Base-by-base conservation (phyloP, 2,797 vertebrate genomes). In the Acrossocheilus fasciatus region DNA sequence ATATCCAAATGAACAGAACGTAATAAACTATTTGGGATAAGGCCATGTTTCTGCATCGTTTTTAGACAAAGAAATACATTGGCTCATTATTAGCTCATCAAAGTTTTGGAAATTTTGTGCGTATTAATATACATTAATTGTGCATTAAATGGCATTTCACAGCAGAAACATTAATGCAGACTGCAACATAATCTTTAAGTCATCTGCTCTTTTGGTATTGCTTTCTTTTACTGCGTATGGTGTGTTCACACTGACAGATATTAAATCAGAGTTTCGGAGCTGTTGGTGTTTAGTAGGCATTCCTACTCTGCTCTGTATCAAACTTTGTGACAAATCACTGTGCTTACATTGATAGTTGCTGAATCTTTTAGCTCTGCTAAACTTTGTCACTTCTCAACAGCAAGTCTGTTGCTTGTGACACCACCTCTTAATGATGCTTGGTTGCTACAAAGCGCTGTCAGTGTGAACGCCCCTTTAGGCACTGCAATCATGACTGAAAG, bases 171-270 rank as follows among this genome's bases (percentile, higher is more conserved):
- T 68, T 4, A 39, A 66, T 70, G 47, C 30, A 50, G 66, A 69
- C n/a, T 75, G 57, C 85, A 75, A 83, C 18, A 45, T 54, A 39
- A 73, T n/a, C n/a, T 68, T 26, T 36, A 81, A n/a, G 39, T 86
- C 26, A 87, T 73, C 59, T 59, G 43, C 15, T 34, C 4, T 64
- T 54, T 34, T 12, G 30, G 15, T 69, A 74, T 70, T 76, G 78
- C 36, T 66, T 66, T 34, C 75, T 34, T 84, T 26, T 43, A 84
- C 64, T 79, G 43, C 17, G 1, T 59, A 15, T 41, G 20, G 12
- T 59, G 34, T 39, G 14, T 59, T 64, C 39, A 64, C 77, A 64
- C 57, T 64, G 57, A 79, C 23, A 43, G 41, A 6, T n/a, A 85
- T 23, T 26, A 64, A 68, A 62, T 26, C 45, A 69, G 15, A 20